These are phyloP conservation scores for Saccopteryx bilineata DNA, from an alignment of 2,113 vertebrate genomes.

Conservation along the genomic window DNA sequence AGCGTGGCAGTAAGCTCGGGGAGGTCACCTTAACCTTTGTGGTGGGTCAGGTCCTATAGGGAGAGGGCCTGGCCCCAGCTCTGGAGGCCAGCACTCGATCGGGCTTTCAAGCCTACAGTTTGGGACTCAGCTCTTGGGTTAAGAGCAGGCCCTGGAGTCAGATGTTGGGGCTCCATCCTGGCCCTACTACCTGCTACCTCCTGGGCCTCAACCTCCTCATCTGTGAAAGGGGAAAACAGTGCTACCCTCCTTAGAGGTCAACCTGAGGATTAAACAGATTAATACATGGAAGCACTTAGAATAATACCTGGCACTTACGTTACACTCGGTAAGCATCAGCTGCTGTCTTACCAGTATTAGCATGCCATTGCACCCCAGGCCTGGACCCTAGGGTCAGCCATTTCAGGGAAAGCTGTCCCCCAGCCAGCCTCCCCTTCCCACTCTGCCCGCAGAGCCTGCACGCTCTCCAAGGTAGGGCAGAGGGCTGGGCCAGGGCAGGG, in stretches of 20 bases:
- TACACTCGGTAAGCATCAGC: rapidly evolving
- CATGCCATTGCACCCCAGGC: no score
- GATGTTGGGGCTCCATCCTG: rapidly evolving
- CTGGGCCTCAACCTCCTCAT: background rate
- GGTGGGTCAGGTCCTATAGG: background rate
- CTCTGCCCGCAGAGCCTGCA: background rate
- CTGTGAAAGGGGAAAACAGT: background rate
- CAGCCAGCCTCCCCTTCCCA: background rate
- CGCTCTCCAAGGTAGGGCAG: rapidly evolving
- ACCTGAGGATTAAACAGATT: background rate
- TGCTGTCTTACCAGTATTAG: no score
- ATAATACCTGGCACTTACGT: background rate
- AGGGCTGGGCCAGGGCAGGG: background rate
- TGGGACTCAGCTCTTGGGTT: background rate
- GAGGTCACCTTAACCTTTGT: background rate
- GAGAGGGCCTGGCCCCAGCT: background rate
- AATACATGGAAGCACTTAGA: background rate
- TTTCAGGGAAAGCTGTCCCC: no score
- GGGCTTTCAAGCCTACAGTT: rapidly evolving
- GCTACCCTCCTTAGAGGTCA: background rate
- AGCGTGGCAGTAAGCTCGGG: background rate
- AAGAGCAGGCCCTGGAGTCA: background rate
- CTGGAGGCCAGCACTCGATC: rapidly evolving
- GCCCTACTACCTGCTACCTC: background rate
- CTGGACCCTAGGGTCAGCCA: background rate